Conservation (phyloP, 1,140 invertebrate species). For the Drosophila micromelanica region DNA sequence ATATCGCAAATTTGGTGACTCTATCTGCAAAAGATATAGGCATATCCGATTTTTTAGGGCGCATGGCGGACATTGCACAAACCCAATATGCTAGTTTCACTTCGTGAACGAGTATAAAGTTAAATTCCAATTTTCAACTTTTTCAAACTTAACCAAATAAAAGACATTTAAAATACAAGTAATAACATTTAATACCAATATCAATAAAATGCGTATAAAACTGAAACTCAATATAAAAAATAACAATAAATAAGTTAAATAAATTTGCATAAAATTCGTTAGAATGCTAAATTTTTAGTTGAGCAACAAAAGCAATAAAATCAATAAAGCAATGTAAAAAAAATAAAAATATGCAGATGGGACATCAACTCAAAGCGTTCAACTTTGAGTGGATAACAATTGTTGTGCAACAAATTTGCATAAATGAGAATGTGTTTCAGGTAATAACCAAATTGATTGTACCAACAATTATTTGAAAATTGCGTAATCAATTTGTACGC, state of each 20-base stretch:
- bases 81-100: too few species aligned
- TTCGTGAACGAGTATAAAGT: too few species aligned
- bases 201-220: constrained; percentile 4
- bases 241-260: constrained; percentile 5
- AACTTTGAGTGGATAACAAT: constrained; percentile 22
- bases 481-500: constrained; percentile 41
- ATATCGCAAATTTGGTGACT: too few species aligned
- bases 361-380: neutral
- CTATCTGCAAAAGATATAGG: too few species aligned
- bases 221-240: neutral
- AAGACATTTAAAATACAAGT: neutral
- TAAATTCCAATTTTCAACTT: neutral
- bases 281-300: constrained; percentile 15
- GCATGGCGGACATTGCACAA: too few species aligned
- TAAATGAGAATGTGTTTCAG: constrained; percentile 11
- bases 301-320: constrained; percentile 1
- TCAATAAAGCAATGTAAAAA: neutral
- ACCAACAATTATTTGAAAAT: constrained; percentile 31
- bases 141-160: neutral
- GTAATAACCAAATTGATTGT: constrained; percentile 32
- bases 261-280: constrained; percentile 10
- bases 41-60: too few species aligned
- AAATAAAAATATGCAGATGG: constrained; percentile 5
- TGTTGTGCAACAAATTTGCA: constrained; percentile 25
- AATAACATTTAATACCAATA: neutral